Evolutionary conservation across 2,888 invertebrate species (phyloP), one percentile per base, ranked within the genome.

Genomic region (Meganola albula): DNA sequence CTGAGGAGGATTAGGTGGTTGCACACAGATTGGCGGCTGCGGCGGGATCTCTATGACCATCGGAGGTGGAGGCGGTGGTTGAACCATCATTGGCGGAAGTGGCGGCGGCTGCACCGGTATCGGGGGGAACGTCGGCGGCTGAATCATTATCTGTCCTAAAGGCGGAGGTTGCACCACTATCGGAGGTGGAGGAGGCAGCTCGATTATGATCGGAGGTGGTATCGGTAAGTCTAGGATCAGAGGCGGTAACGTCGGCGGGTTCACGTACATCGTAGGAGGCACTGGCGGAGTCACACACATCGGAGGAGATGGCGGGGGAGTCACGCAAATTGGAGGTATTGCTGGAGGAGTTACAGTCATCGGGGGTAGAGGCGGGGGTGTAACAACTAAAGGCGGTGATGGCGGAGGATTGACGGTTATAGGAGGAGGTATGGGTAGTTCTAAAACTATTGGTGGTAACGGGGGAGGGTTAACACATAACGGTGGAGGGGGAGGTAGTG

Each of bases 151-250:
- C 34, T 71, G 74, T 0, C 74, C 74, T 12, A 79, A 31, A 20
- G 80, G 64, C 1, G 82, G 82, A 1, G 79, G 80, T 39, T 83
- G 83, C 4, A 83, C 58, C 3, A 79, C 53, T 12, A 83, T 74
- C 24, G 79, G 79, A 0, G 76, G 72, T n/a, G 76, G 74, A 9
- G 67, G 49, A 7, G 80, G 80, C 11, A 78, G 57, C 40, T 76
- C 76, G 7, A 82, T 73, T 3, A 74, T 44, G 34, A 82, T 63
- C 6, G 80, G 75, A 4, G 77, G 74, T 5, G 72, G 63, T 18
- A 68, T 37, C 0, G 78, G 79, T 18, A 77, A 56, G 27, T 70
- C 71, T 1, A 79, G 47, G 42, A 79, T 54, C 4, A 74, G 70
- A 2, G 71, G 67, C 0, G 64, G 65, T 6, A 56, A 42, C 7